phyloP scores from a whole-genome alignment of 2,797 vertebrate genomes.

The Oophaga sylvatica region DNA sequence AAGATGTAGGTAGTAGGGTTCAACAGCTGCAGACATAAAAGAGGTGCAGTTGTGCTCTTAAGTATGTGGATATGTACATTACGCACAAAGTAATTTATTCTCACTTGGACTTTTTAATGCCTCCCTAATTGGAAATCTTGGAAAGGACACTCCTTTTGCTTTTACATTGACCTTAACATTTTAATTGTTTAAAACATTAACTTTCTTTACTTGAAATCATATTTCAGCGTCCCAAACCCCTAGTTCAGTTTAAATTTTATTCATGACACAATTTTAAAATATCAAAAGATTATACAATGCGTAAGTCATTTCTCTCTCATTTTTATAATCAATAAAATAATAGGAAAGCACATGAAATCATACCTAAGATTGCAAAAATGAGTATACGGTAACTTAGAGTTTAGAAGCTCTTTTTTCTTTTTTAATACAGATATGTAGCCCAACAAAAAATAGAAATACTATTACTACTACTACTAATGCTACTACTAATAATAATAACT shows the following conservation, averaged over 20 bases:
- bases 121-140: conserved; percentile 57
- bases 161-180: conserved; percentile 41
- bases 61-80: conserved; percentile 48
- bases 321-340: background rate
- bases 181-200: conserved; percentile 30
- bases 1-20: conserved; percentile 39
- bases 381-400: too few relatives aligned
- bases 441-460: too few relatives aligned
- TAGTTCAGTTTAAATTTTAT: background rate
- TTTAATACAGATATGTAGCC: too few relatives aligned
- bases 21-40: conserved; percentile 49
- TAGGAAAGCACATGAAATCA: background rate
- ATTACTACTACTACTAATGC: too few relatives aligned
- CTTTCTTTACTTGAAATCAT: background rate
- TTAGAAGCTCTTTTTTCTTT: too few relatives aligned
- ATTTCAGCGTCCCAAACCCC: conserved; percentile 8
- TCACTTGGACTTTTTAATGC: conserved; percentile 49
- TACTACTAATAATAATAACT: too few relatives aligned
- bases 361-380: background rate
- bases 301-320: too few relatives aligned
- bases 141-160: conserved; percentile 42
- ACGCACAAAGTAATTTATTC: conserved; percentile 41
- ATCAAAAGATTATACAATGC: background rate
- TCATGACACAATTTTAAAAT: background rate
- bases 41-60: conserved; percentile 39